phyloP scores from a whole-genome alignment of 2,888 invertebrate species.

The Drymonia ruficornis region DNA sequence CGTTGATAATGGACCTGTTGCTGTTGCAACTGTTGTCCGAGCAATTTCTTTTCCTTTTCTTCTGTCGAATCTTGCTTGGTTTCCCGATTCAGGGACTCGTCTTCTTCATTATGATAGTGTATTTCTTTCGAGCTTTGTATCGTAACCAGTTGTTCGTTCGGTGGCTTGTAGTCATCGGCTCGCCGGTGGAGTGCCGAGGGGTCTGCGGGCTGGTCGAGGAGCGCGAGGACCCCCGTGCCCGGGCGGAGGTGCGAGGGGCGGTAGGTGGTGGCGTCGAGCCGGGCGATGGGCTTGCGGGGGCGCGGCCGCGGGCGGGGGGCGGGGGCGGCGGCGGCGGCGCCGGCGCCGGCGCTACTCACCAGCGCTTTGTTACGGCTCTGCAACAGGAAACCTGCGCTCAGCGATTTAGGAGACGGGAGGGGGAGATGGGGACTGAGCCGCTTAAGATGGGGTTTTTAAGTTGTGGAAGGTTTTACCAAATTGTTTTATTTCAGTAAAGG shows the following conservation, averaged over 20 bases:
- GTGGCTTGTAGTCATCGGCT: conserved; percentile 57
- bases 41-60: conserved; percentile 7
- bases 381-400: conserved; percentile 79
- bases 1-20: conserved; percentile 22
- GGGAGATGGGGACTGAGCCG: conserved; percentile 25
- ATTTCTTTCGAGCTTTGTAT: conserved; percentile 46
- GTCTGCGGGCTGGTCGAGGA: conserved; percentile 47
- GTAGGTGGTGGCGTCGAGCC: conserved; percentile 70
- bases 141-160: conserved; percentile 51
- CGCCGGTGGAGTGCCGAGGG: conserved; percentile 66
- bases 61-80: background rate
- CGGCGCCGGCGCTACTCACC: conserved; percentile 41
- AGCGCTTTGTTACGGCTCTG: conserved; percentile 81
- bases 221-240: conserved; percentile 54
- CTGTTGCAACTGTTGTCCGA: conserved; percentile 6
- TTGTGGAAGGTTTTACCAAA: background rate
- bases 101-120: conserved; percentile 32
- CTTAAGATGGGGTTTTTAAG: background rate
- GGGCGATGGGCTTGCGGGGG: conserved; percentile 43
- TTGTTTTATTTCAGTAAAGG: background rate
- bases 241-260: conserved; percentile 61
- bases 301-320: conserved; percentile 39
- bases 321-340: conserved; percentile 22
- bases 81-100: background rate
- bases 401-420: conserved; percentile 43